Evolutionary conservation across 2,888 invertebrate genomes (phyloP).

Genomic region (Perizoma flavofasciatum): DNA sequence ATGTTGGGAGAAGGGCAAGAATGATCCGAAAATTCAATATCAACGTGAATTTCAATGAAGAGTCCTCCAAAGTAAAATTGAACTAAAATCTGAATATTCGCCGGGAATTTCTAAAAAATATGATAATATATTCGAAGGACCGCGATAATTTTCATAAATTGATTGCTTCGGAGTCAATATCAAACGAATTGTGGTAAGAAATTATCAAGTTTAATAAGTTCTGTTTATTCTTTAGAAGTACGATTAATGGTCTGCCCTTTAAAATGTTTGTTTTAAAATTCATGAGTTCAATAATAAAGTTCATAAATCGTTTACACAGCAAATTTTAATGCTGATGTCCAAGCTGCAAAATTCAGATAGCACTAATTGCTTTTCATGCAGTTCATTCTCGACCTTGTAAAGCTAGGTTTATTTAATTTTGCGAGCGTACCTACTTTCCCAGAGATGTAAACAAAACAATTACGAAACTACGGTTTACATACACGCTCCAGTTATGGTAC

Average conservation of each 20-base stretch:
- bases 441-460: slow-evolving; percentile 28
- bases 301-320: slow-evolving; percentile 17
- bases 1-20: slow-evolving; percentile 42
- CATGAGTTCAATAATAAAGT: slow-evolving; percentile 21
- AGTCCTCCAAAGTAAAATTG: slow-evolving; percentile 72
- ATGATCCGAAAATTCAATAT: slow-evolving; percentile 71
- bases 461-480: slow-evolving; percentile 25
- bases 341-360: slow-evolving; percentile 7
- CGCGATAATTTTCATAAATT: slow-evolving; percentile 75
- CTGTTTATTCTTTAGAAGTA: slow-evolving; percentile 14
- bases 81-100: slow-evolving; percentile 77
- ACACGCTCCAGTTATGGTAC: slow-evolving; percentile 14
- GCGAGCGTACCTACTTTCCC: slow-evolving; percentile 19
- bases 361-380: slow-evolving; percentile 24
- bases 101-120: slow-evolving; percentile 70
- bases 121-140: slow-evolving; percentile 72
- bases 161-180: slow-evolving; percentile 69
- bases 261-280: slow-evolving; percentile 17
- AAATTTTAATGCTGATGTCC: slow-evolving; percentile 12
- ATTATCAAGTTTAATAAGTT: slow-evolving; percentile 55
- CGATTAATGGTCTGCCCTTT: no score
- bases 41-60: slow-evolving; percentile 71
- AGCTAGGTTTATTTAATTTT: slow-evolving; percentile 23
- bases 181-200: slow-evolving; percentile 66
- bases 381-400: slow-evolving; percentile 17